Evolutionary conservation across 2,797 vertebrate species (phyloP), one percentile per base, ranked within the genome.

Genomic region (Enteromius argenteus): DNA sequence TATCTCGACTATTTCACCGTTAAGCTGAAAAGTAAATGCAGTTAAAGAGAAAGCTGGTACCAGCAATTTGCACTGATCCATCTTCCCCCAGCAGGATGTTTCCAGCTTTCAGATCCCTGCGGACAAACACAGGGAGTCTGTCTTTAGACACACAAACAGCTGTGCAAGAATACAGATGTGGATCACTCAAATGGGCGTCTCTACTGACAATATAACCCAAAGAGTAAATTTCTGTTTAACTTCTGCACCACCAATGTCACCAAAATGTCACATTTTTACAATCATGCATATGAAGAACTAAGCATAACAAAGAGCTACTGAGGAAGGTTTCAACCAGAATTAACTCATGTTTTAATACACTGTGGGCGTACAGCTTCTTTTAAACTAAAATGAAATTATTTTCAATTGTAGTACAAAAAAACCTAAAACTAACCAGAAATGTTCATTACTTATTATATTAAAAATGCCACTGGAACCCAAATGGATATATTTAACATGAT

Each of bases 71-170:
- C 79, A 99, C 97, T 0, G 98, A 99, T 86, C 98, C 98, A 80
- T 99, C 98, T 76, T 99, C 98, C 86, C 98, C 98, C 30, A 99
- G 96, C 87, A 99, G 96, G 93, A 99, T 99, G 91, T 99, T 99
- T 92, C 98, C 98, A 90, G 98, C 98, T 93, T 99, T 99, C 80
- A 99, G 96, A 92, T 99, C 98, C 94, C 98, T 99, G 94, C 15
- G 64, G 67, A 85, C 66, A 85, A 68, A 83, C 60, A 86, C 49
- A 85, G 60, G 51, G 60, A 64, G 14, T 27, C 30, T 35, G 80
- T 62, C 30, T 14, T 66, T 51, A 80, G 30, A 82, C 71, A 81
- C 78, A 86, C 51, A 76, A 21, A 82, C 44, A 86, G 64, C 21
- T 49, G 13, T 15, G 15, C 17, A 27, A 32, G 51, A 14, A 75